Base-by-base conservation (phyloP, 2,113 vertebrate genomes). In the Carassius gibelio region DNA sequence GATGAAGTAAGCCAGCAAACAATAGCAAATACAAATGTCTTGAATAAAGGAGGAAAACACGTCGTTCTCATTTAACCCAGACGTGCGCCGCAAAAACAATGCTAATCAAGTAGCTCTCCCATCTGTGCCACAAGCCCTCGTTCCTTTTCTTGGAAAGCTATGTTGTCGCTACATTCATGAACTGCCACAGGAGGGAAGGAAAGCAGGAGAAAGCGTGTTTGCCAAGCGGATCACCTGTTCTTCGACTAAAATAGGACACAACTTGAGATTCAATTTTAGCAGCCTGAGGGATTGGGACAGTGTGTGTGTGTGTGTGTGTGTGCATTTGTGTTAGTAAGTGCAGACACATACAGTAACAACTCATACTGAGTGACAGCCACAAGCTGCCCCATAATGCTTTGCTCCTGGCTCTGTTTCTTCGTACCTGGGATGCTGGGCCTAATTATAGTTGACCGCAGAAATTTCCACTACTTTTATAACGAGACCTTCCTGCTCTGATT, bases 211-310 rank as follows among this genome's bases (percentile, higher is more conserved):
- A 81, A 71, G 86, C 87, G 72, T 88, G 64, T 75, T 45, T 90
- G 90, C 91, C 89, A 88, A 89, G 84, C 81, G 82, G 85, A 90
- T 94, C 93, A 94, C 93, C 93, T 94, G 93, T 92, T 93, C 90
- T 88, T 87, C 23, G 79, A 87, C 92, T 90, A 91, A 93, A 94
- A 94, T 93, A 94, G 92, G 92, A 91, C 91, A 91, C 90, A 90
- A 93, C 91, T 92, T 92, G 89, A 92, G 93, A 93, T 94, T 93
- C 92, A 92, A 90, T 94, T 93, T 93, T 93, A 93, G 93, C 90
- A 91, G 87, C 89, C 87, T 88, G 26, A 38, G 83, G 50, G 90
- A 88, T 87, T 11, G 14, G 66, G 38, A 88, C 57, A 75, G 78
- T 79, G 30, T 30, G 82, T 57, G 66, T 71, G 72, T 30, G 82